Base-by-base conservation (phyloP, 2,113 vertebrate genomes). In the Cynoglossus semilaevis region DNA sequence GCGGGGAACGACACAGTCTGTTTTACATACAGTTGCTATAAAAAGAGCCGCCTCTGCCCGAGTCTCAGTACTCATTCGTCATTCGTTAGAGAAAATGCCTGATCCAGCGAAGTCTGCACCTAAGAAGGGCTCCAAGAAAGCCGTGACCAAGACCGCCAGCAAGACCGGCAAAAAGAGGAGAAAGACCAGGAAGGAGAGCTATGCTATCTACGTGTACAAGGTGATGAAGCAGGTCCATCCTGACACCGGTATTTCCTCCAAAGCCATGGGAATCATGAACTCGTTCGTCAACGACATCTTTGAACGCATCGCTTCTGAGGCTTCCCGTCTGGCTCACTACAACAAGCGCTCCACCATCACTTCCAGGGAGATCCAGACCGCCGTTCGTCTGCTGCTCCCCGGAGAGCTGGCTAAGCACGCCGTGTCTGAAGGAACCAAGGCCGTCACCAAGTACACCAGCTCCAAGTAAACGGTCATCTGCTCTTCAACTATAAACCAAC, bases 341-440 rank as follows among this genome's bases (percentile, higher is more conserved):
- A 87, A 82, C 9, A 74, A 86, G 13, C 78, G 90, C 0, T 70
- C 88, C 12, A 89, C 89, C 67, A 91, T 91, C 73, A 38, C 87
- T 0, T 93, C 91, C 12, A 74, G 90, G 69, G 93, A 94, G 90
- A 94, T 49, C 14, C 47, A 49, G 47, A 49, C 47, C 47, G 47
- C 47, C 11, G 47, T 49, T 13, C 47, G 47, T 12, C 38, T 41
- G 11, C 38, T 41, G 38, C 12, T 41, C 8, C 38, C 38, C 10
- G 38, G 38, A 10, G 38, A 41, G 38, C 12, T 41, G 38, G 38
- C 38, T 9, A 41, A 41, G 38, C 38, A 41, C 38, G 38, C 38
- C 38, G 38, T 41, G 38, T 41, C 38, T 14, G 38, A 41, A 9
- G 38, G 38, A 41, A 41, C 38, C 38, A 41, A 41, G 38, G 38